Evolutionary conservation across 2,113 vertebrate species (phyloP).

Genomic region (Motacilla tschutschensis): DNA sequence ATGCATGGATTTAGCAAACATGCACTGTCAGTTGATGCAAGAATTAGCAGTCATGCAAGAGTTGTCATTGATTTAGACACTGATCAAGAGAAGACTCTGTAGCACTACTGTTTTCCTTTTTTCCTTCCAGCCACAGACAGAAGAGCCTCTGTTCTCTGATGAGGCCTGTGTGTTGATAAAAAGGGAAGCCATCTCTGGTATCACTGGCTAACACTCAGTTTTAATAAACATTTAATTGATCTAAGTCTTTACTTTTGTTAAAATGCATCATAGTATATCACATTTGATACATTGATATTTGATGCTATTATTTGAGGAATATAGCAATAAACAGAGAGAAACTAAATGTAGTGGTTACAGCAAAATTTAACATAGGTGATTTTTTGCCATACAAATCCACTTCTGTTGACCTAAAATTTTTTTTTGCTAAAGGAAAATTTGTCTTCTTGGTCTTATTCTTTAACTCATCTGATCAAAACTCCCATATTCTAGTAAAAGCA

Average conservation of each 20-base stretch:
- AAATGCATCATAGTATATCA: background rate
- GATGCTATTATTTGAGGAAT: background rate
- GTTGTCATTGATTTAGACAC: slow-evolving; percentile 27
- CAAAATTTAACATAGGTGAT: background rate
- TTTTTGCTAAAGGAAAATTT: background rate
- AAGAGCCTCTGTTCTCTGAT: slow-evolving; percentile 15
- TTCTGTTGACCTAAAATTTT: background rate
- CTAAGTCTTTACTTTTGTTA: background rate
- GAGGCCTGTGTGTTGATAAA: background rate
- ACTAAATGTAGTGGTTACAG: background rate
- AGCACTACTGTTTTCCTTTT: slow-evolving; percentile 4
- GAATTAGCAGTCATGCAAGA: slow-evolving; percentile 37
- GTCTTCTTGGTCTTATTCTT: background rate
- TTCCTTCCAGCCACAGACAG: background rate
- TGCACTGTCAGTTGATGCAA: background rate
- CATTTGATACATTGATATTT: background rate
- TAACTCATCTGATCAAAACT: background rate
- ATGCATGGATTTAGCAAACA: background rate
- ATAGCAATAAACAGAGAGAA: background rate
- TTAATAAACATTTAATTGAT: slow-evolving; percentile 28
- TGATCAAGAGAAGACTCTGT: slow-evolving; percentile 34
- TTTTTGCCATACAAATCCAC: background rate
- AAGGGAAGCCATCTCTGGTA: slow-evolving; percentile 21
- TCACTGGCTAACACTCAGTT: background rate
- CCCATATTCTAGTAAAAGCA: background rate